Base-by-base conservation (phyloP, 2,113 vertebrate genomes). In the Ciconia stormi region DNA sequence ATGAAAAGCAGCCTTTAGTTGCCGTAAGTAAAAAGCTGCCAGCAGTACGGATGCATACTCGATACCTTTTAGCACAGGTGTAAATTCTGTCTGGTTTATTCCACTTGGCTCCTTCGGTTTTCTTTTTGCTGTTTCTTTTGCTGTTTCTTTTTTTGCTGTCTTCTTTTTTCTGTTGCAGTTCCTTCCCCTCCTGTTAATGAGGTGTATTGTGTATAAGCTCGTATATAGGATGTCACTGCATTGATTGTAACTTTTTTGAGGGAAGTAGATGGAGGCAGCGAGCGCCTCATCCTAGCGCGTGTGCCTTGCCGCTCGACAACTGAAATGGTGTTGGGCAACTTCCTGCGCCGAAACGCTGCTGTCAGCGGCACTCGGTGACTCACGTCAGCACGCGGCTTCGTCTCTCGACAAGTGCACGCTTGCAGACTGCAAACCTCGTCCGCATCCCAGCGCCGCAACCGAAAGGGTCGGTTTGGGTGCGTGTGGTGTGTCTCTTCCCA, bases 241-340 rank as follows among this genome's bases (percentile, higher is more conserved):
- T 11, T 29, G 30, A 5, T 10, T 42, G 27, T 17, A 22, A 19
- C 71, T 86, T 77, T 42, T 56, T 23, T 16, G 72, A 55, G 67
- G 67, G 67, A 83, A 38, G 86, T 15, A 22, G 70, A 29, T 15
- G 21, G 74, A 87, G 87, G 67, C 81, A 56, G 46, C 0, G 0
- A 22, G 53, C 49, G 46, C 40, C 76, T 52, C 11, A 9, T 74
- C 62, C 82, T 36, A 1, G n/a, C 4, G 22, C 2, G 1, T n/a
- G 34, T 73, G 47, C 86, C 55, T 34, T 7, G 2, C 65, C 0
- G 0, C 50, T 65, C 27, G 12, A 8, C 63, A 22, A 5, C 71
- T 23, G 65, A 49, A 52, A 27, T 11, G 66, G 84, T 82, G 95
- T 97, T 97, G 89, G 93, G 96, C 84, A 97, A 95, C 89, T 96